Conservation (phyloP, 2,888 invertebrate genomes). For the Rhopalosiphum nymphaeae region DNA sequence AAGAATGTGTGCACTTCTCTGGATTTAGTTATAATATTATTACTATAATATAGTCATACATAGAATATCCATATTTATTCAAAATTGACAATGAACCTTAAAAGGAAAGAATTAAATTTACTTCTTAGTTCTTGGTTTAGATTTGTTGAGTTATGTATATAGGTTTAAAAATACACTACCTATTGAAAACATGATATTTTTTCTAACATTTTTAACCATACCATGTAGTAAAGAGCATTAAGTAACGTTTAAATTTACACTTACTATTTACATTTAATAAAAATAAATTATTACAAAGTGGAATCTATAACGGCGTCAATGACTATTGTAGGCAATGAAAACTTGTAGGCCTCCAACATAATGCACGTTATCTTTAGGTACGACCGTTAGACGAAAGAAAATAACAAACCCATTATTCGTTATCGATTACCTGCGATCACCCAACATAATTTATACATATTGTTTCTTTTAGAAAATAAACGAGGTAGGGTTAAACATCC, state of each 20-base stretch:
- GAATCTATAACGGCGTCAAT: slow-evolving; percentile 32
- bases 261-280: slow-evolving; percentile 15
- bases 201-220: not conserved
- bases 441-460: slow-evolving; percentile 47
- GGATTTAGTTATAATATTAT: not conserved
- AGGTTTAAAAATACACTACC: not conserved
- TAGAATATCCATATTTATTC: not conserved
- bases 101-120: not conserved
- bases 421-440: slow-evolving; percentile 49
- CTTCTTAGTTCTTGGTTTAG: not conserved
- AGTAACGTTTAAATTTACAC: slow-evolving; percentile 22
- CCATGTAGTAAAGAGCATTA: not conserved
- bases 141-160: not conserved
- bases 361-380: not conserved
- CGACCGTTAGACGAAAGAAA: slow-evolving; percentile 42
- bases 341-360: slow-evolving; percentile 36
- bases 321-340: slow-evolving; percentile 21
- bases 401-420: slow-evolving; percentile 32
- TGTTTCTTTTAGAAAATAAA: slow-evolving; percentile 28
- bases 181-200: slow-evolving; percentile 24
- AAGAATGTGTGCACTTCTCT: not conserved
- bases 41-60: not conserved
- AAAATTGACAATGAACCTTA: not conserved
- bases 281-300: slow-evolving; percentile 49
- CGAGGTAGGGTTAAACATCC: not conserved